Evolutionary conservation across 2,113 vertebrate genomes (phyloP).

Genomic region (Apodemus speciosus): DNA sequence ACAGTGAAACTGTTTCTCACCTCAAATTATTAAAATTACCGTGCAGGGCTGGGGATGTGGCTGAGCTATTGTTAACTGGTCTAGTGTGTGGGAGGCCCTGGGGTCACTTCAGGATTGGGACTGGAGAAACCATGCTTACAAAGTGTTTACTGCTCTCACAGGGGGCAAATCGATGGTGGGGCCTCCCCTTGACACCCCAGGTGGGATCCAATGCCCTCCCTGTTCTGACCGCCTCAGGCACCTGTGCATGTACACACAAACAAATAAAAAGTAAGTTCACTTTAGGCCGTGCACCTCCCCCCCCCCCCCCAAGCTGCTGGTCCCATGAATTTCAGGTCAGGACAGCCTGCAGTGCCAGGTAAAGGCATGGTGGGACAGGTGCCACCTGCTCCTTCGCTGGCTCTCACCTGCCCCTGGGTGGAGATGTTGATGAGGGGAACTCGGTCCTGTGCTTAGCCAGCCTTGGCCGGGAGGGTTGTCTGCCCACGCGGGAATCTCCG

Average conservation of each 20-base stretch:
- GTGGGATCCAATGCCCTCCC: neutral
- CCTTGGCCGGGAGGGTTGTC: neutral
- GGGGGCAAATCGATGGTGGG: neutral
- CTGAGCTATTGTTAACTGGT: neutral
- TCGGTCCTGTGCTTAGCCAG: neutral
- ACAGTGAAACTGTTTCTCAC: neutral
- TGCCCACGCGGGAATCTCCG: accelerated
- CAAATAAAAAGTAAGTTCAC: neutral
- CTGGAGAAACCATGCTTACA: neutral
- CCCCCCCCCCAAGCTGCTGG: neutral
- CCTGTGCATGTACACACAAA: neutral
- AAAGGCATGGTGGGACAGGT: neutral
- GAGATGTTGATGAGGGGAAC: neutral
- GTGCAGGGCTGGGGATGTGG: neutral
- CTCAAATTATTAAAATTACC: neutral
- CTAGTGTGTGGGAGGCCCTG: neutral
- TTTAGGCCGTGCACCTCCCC: too few relatives aligned
- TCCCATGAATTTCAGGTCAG: neutral
- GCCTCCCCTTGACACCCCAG: neutral
- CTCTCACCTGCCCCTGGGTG: neutral
- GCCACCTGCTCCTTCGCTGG: neutral
- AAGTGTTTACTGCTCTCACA: neutral
- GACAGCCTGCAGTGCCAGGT: neutral
- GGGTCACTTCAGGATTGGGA: neutral
- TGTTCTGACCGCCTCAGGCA: neutral